Evolutionary conservation across 2,797 vertebrate species (phyloP), one percentile per base, ranked within the genome.

Genomic region (Silurus aristotelis): DNA sequence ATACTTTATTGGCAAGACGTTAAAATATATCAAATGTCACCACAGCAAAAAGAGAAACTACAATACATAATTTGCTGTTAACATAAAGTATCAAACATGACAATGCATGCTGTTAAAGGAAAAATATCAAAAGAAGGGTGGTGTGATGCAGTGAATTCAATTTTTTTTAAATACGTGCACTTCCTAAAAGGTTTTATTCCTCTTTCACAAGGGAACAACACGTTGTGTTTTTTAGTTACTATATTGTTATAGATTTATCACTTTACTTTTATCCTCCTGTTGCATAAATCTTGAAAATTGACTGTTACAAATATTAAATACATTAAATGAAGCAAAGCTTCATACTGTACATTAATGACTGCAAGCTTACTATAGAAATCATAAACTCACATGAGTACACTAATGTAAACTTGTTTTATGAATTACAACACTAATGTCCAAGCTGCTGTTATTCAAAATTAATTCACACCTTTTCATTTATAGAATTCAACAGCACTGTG

Each of bases 81-180:
- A 25, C 43, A 25, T 80, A 64, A 48, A 7, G 43, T 63, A 79
- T 79, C n/a, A 48, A 64, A 80, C 61, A 64, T 80, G 61, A 80
- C 1, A 4, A 5, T 56, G 19, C 60, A 66, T 64, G 60, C 61
- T 27, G 61, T 66, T 52, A 80, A 25, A 52, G 61, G 43, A 66
- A 27, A 80, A 67, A 27, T 20, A 67, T 67, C 63, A 27, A 52
- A 66, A 38, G 6, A 3, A 20, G 60, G 22, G 56, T 64, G 4
- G 13, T 80, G 22, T 19, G 61, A 27, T 27, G 78, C n/a, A 1
- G 48, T 12, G 43, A 80, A 78, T 61, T 60, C 1, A 17, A 78
- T 38, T 77, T 58, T 58, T 27, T 31, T 55, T 25, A 9, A 76
- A 55, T 56, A 79, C 6, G n/a, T 38, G 20, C 38, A 17, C 58